Evolutionary conservation across 2,797 vertebrate species (phyloP).

Genomic region (Nyctalus aviator): DNA sequence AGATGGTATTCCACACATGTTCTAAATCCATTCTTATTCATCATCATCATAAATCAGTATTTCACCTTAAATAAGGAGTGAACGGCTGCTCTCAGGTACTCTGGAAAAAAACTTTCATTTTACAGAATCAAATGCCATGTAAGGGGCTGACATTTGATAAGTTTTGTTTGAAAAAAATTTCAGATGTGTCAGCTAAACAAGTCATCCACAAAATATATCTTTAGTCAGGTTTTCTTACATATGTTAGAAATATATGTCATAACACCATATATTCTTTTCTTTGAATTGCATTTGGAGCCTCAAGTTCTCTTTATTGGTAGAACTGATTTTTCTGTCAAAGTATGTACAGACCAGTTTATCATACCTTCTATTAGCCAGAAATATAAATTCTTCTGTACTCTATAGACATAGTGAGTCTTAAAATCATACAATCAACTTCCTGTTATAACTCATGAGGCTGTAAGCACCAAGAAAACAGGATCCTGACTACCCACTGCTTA

Average conservation of each 20-base stretch:
- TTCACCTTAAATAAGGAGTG: slow-evolving; percentile 39
- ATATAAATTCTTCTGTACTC: background rate
- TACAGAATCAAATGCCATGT: background rate
- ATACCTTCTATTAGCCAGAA: background rate
- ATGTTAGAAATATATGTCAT: background rate
- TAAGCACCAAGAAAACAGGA: background rate
- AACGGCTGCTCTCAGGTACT: background rate
- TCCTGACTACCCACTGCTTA: background rate
- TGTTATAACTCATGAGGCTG: background rate
- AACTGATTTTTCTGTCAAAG: slow-evolving; percentile 36
- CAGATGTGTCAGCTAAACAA: slow-evolving; percentile 25
- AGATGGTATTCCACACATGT: background rate
- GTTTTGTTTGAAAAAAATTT: background rate
- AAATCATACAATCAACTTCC: background rate
- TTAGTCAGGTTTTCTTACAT: slow-evolving; percentile 35
- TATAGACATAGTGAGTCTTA: background rate
- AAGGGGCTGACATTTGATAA: slow-evolving; percentile 23
- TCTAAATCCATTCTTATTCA: background rate
- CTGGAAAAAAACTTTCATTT: background rate
- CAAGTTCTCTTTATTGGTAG: background rate
- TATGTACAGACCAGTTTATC: background rate
- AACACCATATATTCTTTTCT: background rate
- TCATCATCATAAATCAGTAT: background rate
- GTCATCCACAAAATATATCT: slow-evolving; percentile 17
- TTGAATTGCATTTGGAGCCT: slow-evolving; percentile 6